phyloP scores from a whole-genome alignment of 2,113 vertebrate genomes.

The Tragulus kanchil region DNA sequence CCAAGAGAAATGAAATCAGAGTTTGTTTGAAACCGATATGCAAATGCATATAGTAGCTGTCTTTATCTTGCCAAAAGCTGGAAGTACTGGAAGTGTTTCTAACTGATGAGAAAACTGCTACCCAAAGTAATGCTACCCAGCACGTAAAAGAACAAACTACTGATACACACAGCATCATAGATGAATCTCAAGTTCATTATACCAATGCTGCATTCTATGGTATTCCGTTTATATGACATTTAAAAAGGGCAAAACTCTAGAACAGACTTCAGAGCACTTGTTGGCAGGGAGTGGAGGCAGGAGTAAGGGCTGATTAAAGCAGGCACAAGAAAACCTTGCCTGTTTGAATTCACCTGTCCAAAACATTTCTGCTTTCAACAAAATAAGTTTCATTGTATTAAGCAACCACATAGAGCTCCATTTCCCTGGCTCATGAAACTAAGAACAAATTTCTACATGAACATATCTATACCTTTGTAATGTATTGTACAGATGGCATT shows the following conservation, averaged over 20 bases:
- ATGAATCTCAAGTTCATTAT: not conserved
- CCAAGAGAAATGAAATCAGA: not conserved
- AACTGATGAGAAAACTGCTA: not conserved
- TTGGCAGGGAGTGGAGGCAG: not conserved
- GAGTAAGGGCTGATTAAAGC: not conserved
- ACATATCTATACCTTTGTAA: not conserved
- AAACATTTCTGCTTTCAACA: not conserved
- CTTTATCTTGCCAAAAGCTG: not conserved
- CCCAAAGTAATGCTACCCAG: not conserved
- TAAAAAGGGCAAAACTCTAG: not conserved
- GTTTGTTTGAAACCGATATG: not conserved
- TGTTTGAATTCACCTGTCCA: not conserved
- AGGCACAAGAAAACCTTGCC: not conserved
- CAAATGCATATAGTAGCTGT: not conserved
- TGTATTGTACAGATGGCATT: conserved; percentile 24
- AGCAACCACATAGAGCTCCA: not conserved
- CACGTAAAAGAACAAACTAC: not conserved
- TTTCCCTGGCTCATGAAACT: not conserved
- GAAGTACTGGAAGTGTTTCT: not conserved
- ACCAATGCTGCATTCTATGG: not conserved
- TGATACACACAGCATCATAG: not conserved
- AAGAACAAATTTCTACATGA: not conserved
- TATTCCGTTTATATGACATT: not conserved
- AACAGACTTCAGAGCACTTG: not conserved
- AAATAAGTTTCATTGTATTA: not conserved